These are phyloP conservation scores for Rotaria magnacalcarata DNA, from an alignment of 2,888 invertebrate genomes.

Conservation along the genomic window DNA sequence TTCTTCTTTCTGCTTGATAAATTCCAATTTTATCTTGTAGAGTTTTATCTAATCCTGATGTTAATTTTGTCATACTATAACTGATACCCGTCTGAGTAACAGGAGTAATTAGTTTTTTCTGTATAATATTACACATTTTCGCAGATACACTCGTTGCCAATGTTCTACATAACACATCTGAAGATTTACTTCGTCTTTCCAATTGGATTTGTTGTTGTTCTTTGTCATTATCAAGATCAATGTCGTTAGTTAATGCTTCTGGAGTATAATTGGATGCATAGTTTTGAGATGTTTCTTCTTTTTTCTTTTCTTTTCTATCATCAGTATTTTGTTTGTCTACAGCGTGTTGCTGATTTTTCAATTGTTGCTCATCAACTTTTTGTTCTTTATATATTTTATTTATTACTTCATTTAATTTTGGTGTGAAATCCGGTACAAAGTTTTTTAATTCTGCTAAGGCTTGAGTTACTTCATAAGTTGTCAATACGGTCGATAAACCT, in stretches of 20 bases:
- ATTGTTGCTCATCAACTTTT: neutral
- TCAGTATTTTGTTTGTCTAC: neutral
- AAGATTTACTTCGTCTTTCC: neutral
- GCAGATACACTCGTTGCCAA: neutral
- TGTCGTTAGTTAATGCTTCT: neutral
- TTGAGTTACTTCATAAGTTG: neutral
- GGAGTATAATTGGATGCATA: neutral
- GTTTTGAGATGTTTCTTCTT: neutral
- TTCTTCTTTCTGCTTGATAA: neutral
- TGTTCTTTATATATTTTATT: neutral
- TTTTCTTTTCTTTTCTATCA: neutral
- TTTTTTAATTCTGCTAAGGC: neutral
- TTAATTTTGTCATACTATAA: neutral
- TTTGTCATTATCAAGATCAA: neutral
- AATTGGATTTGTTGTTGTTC: neutral
- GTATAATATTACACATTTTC: neutral
- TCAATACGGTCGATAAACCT: neutral
- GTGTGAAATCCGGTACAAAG: neutral
- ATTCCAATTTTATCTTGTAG: neutral
- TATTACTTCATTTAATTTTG: neutral
- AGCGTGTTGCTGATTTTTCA: neutral
- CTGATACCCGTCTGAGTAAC: neutral
- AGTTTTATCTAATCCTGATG: neutral
- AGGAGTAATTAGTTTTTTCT: neutral
- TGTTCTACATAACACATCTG: neutral